These are phyloP conservation scores for Vespertilio murinus DNA, from an alignment of 2,797 vertebrate genomes.

Conservation along the genomic window DNA sequence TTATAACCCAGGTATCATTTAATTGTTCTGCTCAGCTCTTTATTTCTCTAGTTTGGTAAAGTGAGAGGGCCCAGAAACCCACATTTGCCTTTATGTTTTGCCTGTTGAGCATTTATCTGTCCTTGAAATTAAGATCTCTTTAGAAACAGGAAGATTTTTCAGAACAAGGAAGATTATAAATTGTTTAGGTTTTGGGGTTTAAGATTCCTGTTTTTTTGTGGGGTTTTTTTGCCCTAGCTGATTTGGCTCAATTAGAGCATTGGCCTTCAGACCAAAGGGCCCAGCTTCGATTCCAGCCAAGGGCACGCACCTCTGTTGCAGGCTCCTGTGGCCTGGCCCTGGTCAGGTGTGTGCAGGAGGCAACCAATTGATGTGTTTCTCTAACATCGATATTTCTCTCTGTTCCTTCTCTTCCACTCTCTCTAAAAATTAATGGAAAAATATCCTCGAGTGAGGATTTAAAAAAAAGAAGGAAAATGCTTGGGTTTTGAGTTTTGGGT, in stretches of 20 bases:
- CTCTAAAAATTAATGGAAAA: too few relatives aligned
- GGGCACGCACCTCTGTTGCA: too few relatives aligned
- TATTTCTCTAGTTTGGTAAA: not conserved
- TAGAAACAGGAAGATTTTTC: slow-evolving; percentile 3
- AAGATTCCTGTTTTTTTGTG: not conserved
- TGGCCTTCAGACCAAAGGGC: too few relatives aligned
- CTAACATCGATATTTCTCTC: too few relatives aligned
- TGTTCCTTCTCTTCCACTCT: too few relatives aligned
- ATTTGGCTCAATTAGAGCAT: too few relatives aligned
- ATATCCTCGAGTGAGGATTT: too few relatives aligned
- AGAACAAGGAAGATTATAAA: not conserved
- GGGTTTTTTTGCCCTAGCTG: too few relatives aligned
- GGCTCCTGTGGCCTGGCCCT: too few relatives aligned
- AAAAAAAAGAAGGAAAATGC: not conserved
- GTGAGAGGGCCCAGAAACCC: not conserved
- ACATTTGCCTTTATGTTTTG: not conserved
- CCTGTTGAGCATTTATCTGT: not conserved
- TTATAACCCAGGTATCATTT: not conserved
- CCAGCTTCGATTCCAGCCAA: too few relatives aligned
- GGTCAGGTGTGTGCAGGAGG: too few relatives aligned
- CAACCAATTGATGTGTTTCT: too few relatives aligned
- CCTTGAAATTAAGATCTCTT: not conserved
- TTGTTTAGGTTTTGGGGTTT: not conserved
- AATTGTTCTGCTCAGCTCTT: not conserved
- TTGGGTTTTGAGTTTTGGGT: not conserved